Percentiles rank a stretch among this genome's conserved stretches.
These are phyloP conservation scores for Listronotus bonariensis DNA, from an alignment of 1,140 invertebrate species.

Conservation along the genomic window DNA sequence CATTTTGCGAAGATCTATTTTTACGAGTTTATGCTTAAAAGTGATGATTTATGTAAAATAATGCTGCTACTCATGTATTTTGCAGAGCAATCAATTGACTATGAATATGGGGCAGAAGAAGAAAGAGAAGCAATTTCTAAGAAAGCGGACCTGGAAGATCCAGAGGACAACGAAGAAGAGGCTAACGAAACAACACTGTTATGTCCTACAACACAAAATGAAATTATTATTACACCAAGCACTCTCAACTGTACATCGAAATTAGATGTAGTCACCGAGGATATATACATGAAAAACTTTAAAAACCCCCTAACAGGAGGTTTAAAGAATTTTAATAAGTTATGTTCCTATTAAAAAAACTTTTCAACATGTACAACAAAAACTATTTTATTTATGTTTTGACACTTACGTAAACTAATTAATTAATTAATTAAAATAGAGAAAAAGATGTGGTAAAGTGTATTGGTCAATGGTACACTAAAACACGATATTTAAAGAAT, in stretches of 20 bases:
- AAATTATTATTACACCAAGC: conserved; percentile 44
- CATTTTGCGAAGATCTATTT: background rate
- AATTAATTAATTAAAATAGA: too few relatives aligned
- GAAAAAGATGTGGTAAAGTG: too few relatives aligned
- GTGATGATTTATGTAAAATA: background rate
- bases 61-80: background rate
- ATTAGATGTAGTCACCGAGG: conserved; percentile 32
- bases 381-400: too few relatives aligned
- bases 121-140: background rate
- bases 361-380: background rate
- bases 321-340: conserved; percentile 24
- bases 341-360: background rate
- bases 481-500: too few relatives aligned
- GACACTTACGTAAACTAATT: too few relatives aligned
- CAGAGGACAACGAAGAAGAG: conserved; percentile 32
- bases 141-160: conserved; percentile 5
- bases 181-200: conserved; percentile 36
- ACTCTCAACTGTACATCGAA: conserved; percentile 36
- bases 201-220: conserved; percentile 33
- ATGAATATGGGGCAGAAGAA: conserved; percentile 20
- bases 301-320: conserved; percentile 19
- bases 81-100: background rate
- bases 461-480: too few relatives aligned
- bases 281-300: conserved; percentile 36
- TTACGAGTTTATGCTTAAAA: background rate